These are phyloP conservation scores for Cuniculus paca DNA, from an alignment of 2,797 vertebrate genomes.

Conservation along the genomic window DNA sequence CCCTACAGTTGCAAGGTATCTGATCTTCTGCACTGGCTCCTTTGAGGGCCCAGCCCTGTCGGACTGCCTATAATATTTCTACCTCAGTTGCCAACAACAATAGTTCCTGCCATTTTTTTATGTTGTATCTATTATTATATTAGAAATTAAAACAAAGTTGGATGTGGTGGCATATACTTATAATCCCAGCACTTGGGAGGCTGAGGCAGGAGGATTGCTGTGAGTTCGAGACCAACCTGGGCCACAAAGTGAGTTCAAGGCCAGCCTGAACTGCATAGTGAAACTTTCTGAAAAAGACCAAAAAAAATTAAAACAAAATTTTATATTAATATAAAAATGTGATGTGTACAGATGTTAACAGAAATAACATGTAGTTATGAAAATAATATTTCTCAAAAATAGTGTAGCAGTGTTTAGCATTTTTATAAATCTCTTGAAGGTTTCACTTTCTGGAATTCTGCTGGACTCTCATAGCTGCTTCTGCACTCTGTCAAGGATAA, in stretches of 20 bases:
- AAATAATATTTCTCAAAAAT: conserved; percentile 19
- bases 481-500: neutral
- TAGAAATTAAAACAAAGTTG: neutral
- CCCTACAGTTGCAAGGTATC: too few relatives aligned
- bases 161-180: too few relatives aligned
- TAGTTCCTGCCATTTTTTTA: neutral
- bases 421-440: conserved; percentile 11
- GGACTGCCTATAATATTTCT: too few relatives aligned
- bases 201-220: too few relatives aligned
- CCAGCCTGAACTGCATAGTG: too few relatives aligned
- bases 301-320: neutral
- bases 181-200: too few relatives aligned
- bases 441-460: neutral
- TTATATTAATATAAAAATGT: conserved; percentile 6
- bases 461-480: neutral
- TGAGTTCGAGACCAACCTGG: too few relatives aligned
- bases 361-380: neutral
- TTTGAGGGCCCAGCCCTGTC: too few relatives aligned
- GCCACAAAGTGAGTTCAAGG: too few relatives aligned
- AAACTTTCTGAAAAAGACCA: too few relatives aligned
- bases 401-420: neutral
- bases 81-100: too few relatives aligned
- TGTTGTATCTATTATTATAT: neutral
- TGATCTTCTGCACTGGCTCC: too few relatives aligned
- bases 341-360: neutral